phyloP scores from a whole-genome alignment of 1,140 invertebrate genomes.

The Diachasmimorpha longicaudata region DNA sequence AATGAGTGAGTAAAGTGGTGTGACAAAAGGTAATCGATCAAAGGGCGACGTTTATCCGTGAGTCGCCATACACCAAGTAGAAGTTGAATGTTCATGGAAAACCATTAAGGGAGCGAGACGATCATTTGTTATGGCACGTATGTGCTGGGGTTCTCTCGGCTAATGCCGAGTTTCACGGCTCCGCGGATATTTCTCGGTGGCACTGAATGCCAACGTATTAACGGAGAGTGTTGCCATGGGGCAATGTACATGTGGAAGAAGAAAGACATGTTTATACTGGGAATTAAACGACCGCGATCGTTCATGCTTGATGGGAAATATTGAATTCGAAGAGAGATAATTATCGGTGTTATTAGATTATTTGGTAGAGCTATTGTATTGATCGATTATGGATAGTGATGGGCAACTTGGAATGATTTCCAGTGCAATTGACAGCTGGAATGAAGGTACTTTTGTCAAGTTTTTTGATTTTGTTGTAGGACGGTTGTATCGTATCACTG shows the following conservation, averaged over 20 bases:
- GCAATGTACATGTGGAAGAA: background rate
- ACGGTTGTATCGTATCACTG: too few species aligned
- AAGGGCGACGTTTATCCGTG: conserved; percentile 30
- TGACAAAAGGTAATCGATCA: conserved; percentile 56
- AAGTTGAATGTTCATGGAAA: conserved; percentile 16
- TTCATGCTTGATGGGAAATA: conserved; percentile 6
- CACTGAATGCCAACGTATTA: conserved; percentile 49
- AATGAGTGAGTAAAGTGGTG: conserved; percentile 34
- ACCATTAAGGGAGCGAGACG: conserved; percentile 46
- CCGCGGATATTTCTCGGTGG: conserved; percentile 38
- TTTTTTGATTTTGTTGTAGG: too few species aligned
- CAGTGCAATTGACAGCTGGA: too few species aligned
- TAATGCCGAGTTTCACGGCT: conserved; percentile 55
- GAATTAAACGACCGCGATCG: conserved; percentile 3
- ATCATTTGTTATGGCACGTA: conserved; percentile 51
- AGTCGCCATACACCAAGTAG: conserved; percentile 26
- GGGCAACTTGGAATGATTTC: background rate
- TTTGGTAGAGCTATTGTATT: background rate
- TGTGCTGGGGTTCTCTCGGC: conserved; percentile 33
- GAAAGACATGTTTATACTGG: conserved; percentile 19
- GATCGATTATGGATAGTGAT: background rate
- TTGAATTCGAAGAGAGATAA: background rate
- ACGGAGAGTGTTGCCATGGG: conserved; percentile 23
- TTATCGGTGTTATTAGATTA: background rate
- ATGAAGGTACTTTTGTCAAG: too few species aligned